phyloP scores from a whole-genome alignment of 2,113 vertebrate species.

The Xenopus laevis region DNA sequence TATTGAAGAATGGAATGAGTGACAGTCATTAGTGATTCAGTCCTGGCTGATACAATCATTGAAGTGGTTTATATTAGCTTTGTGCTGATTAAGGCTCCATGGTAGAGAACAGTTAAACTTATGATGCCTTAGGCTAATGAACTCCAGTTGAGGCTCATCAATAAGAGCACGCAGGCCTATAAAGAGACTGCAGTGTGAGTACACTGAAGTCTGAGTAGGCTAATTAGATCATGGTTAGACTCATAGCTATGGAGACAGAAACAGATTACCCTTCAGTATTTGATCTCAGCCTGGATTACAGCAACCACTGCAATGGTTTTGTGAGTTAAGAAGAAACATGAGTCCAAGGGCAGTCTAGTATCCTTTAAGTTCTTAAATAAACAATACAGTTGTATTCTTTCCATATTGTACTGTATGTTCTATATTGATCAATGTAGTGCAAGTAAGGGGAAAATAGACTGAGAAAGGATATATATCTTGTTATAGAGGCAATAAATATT shows the following conservation, averaged over 20 bases:
- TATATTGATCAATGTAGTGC: too few relatives aligned
- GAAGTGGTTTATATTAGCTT: slow-evolving; percentile 35
- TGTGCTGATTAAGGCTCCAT: slow-evolving; percentile 28
- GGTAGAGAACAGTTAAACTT: slow-evolving; percentile 42
- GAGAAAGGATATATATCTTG: too few relatives aligned
- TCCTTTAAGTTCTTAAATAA: background rate
- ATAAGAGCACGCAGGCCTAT: slow-evolving; percentile 28
- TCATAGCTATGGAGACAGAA: slow-evolving; percentile 11
- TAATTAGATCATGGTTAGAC: slow-evolving; percentile 36
- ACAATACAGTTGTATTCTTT: too few relatives aligned
- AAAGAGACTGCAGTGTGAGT: slow-evolving; percentile 22
- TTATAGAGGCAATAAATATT: background rate
- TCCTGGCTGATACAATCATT: slow-evolving; percentile 36
- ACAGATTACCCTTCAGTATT: slow-evolving; percentile 15
- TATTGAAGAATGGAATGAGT: slow-evolving; percentile 23
- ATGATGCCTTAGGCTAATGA: slow-evolving; percentile 43
- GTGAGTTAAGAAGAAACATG: background rate
- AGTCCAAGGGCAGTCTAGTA: slow-evolving; percentile 18
- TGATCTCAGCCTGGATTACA: slow-evolving; percentile 23
- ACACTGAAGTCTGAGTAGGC: slow-evolving; percentile 30
- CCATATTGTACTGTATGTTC: too few relatives aligned
- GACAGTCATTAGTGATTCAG: slow-evolving; percentile 38
- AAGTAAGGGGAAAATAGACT: too few relatives aligned
- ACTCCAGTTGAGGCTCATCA: slow-evolving; percentile 37
- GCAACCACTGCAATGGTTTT: background rate